Conservation (phyloP, 2,888 invertebrate genomes). For the Drosophila prostipennis region DNA sequence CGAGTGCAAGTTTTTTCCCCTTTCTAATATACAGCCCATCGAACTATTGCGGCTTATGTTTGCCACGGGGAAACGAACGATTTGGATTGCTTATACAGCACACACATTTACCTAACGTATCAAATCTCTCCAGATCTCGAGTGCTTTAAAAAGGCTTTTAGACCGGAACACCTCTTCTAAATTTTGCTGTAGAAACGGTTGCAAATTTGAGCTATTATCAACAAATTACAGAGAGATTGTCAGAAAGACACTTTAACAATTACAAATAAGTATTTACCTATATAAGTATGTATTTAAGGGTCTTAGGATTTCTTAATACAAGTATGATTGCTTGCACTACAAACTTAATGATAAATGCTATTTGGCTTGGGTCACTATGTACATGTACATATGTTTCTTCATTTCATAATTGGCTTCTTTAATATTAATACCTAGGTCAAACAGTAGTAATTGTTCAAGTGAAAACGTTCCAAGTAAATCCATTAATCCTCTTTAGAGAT, state of each 20-base stretch:
- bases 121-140: constrained; percentile 12
- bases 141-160: constrained; percentile 2
- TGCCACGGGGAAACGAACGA: not conserved
- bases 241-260: not conserved
- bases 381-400: not conserved
- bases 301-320: not conserved
- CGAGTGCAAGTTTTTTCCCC: constrained; percentile 31
- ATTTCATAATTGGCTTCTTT: not conserved
- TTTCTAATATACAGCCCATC: constrained; percentile 1
- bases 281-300: no score
- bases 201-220: not conserved
- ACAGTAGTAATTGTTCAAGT: not conserved
- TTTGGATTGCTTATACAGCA: constrained; percentile 1
- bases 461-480: not conserved
- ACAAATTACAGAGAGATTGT: not conserved
- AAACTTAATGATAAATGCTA: not conserved
- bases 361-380: not conserved
- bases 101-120: constrained; percentile 4
- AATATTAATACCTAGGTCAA: not conserved
- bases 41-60: constrained; percentile 14
- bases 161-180: constrained; percentile 4
- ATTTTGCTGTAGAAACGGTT: not conserved
- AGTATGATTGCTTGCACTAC: not conserved
- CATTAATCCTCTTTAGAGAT: not conserved
- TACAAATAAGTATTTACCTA: not conserved